Evolutionary conservation across 2,888 invertebrate genomes (phyloP), one percentile per base, ranked within the genome.

Genomic region (Leptodirus hochenwartii): DNA sequence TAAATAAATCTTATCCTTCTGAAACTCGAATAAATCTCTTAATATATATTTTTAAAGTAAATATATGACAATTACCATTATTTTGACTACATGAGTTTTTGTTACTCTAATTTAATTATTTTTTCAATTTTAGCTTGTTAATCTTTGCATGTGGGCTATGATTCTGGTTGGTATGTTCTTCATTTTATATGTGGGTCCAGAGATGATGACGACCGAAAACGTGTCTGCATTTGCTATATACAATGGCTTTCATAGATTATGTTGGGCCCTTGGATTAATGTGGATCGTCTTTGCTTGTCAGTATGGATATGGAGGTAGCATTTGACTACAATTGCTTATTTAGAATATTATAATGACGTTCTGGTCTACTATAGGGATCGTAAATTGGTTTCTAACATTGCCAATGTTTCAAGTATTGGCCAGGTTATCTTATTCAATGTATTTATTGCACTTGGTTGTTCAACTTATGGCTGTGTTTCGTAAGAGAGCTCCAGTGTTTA

Each of bases 281-380:
- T 25, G 25, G 25, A 25, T 25, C 5, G 14, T 12, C 4, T 25
- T 11, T 14, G 10, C 25, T 4, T 25, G 25, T 8, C 10, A 13
- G 13, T 13, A 25, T 13, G 25, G 25, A 25, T 25, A 25, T 14
- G 25, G 25, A 25, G 25, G 25, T 25, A 25, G n/a, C n/a, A n/a
- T n/a, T n/a, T n/a, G n/a, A 25, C 12, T 9, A 8, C 20, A 9
- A 9, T 9, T 20, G 8, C 9, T 6, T 20, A 6, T 8, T 8
- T 6, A 8, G 9, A 9, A 20, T 9, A 9, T 8, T 6, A 20
- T 6, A 6, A 9, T 8, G 6, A 20, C 20, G 20, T 20, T 8
- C 20, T 8, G 20, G 6, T 8, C n/a, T n/a, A n/a, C n/a, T n/a
- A n/a, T n/a, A 22, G 22, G 22, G 10, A 11, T 22, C 5, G 11